A percentile compares a stretch with the other conserved stretches of the same genome.
phyloP scores from a whole-genome alignment of 1,140 invertebrate species.

The Drosophila lowei region DNA sequence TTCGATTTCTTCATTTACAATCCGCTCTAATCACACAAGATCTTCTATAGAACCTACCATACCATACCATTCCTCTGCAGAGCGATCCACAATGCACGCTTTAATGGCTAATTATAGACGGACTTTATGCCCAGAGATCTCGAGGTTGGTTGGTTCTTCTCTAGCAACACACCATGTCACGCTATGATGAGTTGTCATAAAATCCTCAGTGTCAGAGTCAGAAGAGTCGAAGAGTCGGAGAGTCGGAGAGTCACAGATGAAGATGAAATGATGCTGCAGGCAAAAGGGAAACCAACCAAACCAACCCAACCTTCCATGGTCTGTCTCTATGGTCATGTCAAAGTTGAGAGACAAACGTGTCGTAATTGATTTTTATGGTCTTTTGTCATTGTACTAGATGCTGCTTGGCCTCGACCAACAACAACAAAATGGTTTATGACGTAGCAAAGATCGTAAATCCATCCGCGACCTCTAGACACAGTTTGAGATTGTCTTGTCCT shows the following conservation, averaged over 20 bases:
- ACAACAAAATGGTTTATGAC: conserved; percentile 44
- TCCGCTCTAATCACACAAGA: conserved; percentile 39
- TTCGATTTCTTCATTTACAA: conserved; percentile 37
- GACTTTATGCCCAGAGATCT: conserved; percentile 49
- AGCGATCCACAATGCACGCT: conserved; percentile 72
- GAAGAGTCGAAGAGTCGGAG: conserved; percentile 18
- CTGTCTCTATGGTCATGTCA: conserved; percentile 58
- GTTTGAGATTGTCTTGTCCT: conserved; percentile 20
- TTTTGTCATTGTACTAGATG: conserved; percentile 60
- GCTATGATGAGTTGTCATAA: conserved; percentile 82
- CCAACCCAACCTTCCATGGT: conserved; percentile 16
- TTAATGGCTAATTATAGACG: conserved; percentile 80
- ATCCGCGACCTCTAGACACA: conserved; percentile 12
- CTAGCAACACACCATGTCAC: conserved; percentile 48
- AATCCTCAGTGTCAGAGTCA: conserved; percentile 66
- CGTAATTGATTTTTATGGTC: conserved; percentile 81
- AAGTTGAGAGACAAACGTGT: conserved; percentile 77
- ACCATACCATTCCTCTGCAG: conserved; percentile 3
- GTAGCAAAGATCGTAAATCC: conserved; percentile 70
- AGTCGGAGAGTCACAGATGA: not conserved
- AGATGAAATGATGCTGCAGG: not conserved
- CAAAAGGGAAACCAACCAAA: not conserved
- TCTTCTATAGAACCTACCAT: conserved; percentile 26
- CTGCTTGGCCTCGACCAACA: conserved; percentile 49
- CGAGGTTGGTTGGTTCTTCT: conserved; percentile 6